Base-by-base conservation (phyloP, 1,140 invertebrate species). In the Cherax quadricarinatus region DNA sequence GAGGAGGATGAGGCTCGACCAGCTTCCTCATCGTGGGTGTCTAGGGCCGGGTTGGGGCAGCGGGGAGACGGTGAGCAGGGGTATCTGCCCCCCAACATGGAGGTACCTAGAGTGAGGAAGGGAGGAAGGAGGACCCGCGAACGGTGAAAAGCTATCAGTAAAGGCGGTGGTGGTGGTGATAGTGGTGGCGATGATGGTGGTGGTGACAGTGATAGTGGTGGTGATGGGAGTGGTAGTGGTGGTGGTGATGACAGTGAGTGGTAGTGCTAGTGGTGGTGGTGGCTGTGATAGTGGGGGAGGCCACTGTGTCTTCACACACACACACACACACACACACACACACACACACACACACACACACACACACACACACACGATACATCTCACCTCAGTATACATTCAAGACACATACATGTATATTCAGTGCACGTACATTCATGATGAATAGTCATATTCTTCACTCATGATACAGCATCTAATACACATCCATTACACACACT, bases 21-120 rank as follows among this genome's bases (percentile, higher is more conserved):
- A 21, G 41, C 48, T 5, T 70, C 66, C 66, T 70, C 66, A 57
- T 57, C 53, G 53, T 57, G 53, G 53, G 53, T 57, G 66, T 70
- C 66, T 18, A n/a, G 66, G 66, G 66, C 80, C 5, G 80, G 80
- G 80, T 82, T 49, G 30, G 80, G 80, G 80, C 53, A 53, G 14
- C 80, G 80, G 41, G 80, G 80, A n/a, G 80, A 82, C 16, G 80
- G 80, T 14, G 80, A 82, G 41, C 80, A 24, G 1, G 80, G 80
- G 41, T 82, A 41, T 16, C 80, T 14, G 7, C 24, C 21, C 3
- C 80, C 80, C 7, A 51, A n/a, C 30, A 82, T 41, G 9, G 78
- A 41, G 49, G 78, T 16, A 80, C 30, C 78, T 41, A 80, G 78
- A 80, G 53, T 57, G 53, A 57, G 53, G 53, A 14, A 14, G 53